Percentiles rank a stretch among this genome's conserved stretches.
These are phyloP conservation scores for Hypsibius dujardini DNA, from an alignment of 1,140 invertebrate species.

Conservation along the genomic window DNA sequence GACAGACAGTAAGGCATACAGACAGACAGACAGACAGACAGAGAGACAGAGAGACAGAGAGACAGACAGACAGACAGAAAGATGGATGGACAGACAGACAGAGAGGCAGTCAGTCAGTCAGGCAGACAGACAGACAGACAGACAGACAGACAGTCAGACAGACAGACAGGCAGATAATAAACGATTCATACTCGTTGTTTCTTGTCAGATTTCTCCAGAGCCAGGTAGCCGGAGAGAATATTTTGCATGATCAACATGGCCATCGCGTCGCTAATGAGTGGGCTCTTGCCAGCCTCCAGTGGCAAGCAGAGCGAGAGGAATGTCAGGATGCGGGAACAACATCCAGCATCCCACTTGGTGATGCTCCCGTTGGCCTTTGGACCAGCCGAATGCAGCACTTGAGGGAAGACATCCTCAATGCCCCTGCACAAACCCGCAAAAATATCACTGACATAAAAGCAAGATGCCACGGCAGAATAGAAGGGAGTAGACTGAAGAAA, in stretches of 20 bases:
- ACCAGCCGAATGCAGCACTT: neutral
- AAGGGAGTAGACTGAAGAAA: too few species aligned
- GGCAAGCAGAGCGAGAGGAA: neutral
- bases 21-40: too few species aligned
- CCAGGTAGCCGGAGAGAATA: neutral
- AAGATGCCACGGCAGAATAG: too few species aligned
- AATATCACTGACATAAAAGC: neutral
- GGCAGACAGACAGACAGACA: neutral
- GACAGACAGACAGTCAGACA: neutral
- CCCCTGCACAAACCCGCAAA: neutral
- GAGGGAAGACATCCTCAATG: constrained; percentile 10
- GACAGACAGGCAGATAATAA: neutral
- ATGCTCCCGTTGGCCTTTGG: neutral
- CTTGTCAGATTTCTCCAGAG: neutral
- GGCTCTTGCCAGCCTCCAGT: neutral
- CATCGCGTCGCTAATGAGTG: neutral
- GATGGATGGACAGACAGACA: too few species aligned
- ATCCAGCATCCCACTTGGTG: neutral
- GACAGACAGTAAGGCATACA: too few species aligned
- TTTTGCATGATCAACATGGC: neutral
- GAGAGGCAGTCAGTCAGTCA: neutral
- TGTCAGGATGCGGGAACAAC: neutral
- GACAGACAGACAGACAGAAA: too few species aligned
- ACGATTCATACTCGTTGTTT: neutral
- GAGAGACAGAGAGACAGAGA: too few species aligned